Conservation (phyloP, 2,888 invertebrate species). For the Caenorhabditis sulstoni region DNA sequence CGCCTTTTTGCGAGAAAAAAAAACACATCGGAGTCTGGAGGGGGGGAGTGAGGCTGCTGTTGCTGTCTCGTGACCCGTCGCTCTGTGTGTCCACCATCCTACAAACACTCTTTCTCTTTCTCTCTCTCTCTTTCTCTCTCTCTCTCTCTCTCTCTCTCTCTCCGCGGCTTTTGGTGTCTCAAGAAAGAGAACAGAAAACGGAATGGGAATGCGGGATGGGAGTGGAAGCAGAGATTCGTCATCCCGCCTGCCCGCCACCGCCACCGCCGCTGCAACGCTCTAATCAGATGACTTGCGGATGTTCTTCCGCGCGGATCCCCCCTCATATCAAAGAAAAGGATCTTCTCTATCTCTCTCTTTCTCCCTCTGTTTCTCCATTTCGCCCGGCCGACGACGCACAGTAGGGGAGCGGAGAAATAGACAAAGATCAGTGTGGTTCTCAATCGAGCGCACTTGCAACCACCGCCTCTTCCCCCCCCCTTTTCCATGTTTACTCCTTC, state of each 20-base stretch:
- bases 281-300: too few relatives aligned
- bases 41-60: not conserved
- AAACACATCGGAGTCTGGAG: slow-evolving; percentile 23
- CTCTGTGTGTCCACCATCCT: slow-evolving; percentile 46
- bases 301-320: too few relatives aligned
- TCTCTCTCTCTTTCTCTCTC: too few relatives aligned
- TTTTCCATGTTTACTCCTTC: not conserved
- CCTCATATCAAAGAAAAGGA: too few relatives aligned
- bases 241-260: not conserved
- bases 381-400: too few relatives aligned
- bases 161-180: slow-evolving; percentile 46
- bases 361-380: too few relatives aligned
- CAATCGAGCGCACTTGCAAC: slow-evolving; percentile 37
- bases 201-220: slow-evolving; percentile 4
- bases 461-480: not conserved
- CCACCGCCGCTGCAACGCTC: too few relatives aligned
- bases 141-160: too few relatives aligned
- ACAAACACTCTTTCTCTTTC: slow-evolving; percentile 7
- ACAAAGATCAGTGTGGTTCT: slow-evolving; percentile 35
- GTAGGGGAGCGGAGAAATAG: slow-evolving; percentile 20
- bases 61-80: slow-evolving; percentile 55
- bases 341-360: too few relatives aligned
- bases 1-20: slow-evolving; percentile 38
- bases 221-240: slow-evolving; percentile 32
- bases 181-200: slow-evolving; percentile 13